A percentile compares a stretch with the other conserved stretches of the same genome.
Evolutionary conservation across 2,888 invertebrate genomes (phyloP).

Genomic region (Zaprionus obscuricornis): DNA sequence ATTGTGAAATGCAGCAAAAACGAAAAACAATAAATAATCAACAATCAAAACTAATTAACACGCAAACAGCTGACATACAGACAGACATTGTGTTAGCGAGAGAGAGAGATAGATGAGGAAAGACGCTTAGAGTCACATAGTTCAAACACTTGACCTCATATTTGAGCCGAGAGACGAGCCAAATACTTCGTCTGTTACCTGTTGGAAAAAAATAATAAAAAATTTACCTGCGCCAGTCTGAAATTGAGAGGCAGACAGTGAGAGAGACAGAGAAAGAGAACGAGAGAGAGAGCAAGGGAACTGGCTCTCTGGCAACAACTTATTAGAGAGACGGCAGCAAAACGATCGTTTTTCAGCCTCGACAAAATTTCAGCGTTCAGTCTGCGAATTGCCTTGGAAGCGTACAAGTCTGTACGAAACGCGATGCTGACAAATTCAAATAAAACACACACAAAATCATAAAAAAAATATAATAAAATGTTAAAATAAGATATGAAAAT

Average conservation of each 20-base stretch:
- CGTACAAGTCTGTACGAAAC: constrained; percentile 38
- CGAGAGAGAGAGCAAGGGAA: not conserved
- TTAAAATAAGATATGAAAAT: constrained; percentile 17
- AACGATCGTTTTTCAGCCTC: constrained; percentile 34
- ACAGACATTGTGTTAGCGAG: constrained; percentile 19
- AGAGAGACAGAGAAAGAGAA: constrained; percentile 16
- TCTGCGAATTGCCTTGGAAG: constrained; percentile 50
- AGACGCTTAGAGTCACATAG: constrained; percentile 49
- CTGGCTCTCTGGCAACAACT: no score
- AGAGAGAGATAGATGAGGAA: not conserved
- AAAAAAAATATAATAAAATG: constrained; percentile 28
- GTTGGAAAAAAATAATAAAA: no score
- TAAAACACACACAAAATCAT: constrained; percentile 9
- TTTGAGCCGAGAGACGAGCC: constrained; percentile 48
- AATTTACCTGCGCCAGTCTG: constrained; percentile 43
- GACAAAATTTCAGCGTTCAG: constrained; percentile 45
- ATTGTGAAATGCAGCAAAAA: constrained; percentile 54
- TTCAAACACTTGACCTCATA: constrained; percentile 76
- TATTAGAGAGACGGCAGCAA: constrained; percentile 25
- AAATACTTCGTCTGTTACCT: constrained; percentile 60
- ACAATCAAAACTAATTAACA: constrained; percentile 69
- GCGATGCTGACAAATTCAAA: constrained; percentile 9
- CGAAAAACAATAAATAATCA: constrained; percentile 47
- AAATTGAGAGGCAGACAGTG: constrained; percentile 4
- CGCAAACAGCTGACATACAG: constrained; percentile 43